Evolutionary conservation across 1,140 invertebrate species (phyloP).

Genomic region (Lordiphosa mommai): DNA sequence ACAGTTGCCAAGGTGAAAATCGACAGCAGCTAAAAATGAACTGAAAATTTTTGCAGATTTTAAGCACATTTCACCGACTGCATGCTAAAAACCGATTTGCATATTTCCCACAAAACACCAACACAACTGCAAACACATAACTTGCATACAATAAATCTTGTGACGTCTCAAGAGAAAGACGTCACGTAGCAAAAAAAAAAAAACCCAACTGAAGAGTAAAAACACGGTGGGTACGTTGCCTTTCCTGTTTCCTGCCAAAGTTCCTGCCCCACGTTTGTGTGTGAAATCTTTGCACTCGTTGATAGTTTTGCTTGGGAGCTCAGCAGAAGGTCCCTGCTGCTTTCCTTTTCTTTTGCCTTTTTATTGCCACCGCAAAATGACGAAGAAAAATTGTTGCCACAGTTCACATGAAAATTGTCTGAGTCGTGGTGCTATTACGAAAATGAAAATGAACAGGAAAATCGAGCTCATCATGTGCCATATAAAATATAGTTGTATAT

Average conservation of each 20-base stretch:
- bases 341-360: constrained; percentile 16
- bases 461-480: constrained; percentile 58
- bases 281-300: constrained; percentile 59
- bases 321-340: constrained; percentile 37
- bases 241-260: constrained; percentile 71
- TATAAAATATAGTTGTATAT: constrained; percentile 42
- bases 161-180: constrained; percentile 76
- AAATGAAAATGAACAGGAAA: constrained; percentile 67
- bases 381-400: constrained; percentile 71
- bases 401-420: no score
- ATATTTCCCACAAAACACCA: constrained; percentile 48
- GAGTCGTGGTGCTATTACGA: constrained; percentile 60
- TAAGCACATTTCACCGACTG: constrained; percentile 71
- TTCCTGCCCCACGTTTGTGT: constrained; percentile 55
- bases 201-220: constrained; percentile 8
- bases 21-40: constrained; percentile 67
- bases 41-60: constrained; percentile 70
- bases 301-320: constrained; percentile 41
- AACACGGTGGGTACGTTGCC: constrained; percentile 58
- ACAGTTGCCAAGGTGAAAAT: constrained; percentile 55
- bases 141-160: constrained; percentile 76
- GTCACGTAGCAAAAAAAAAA: constrained; percentile 52
- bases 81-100: constrained; percentile 61
- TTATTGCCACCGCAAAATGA: constrained; percentile 38
- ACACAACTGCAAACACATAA: constrained; percentile 39